These are phyloP conservation scores for Agonum fuliginosum DNA, from an alignment of 2,888 invertebrate genomes.

Conservation along the genomic window DNA sequence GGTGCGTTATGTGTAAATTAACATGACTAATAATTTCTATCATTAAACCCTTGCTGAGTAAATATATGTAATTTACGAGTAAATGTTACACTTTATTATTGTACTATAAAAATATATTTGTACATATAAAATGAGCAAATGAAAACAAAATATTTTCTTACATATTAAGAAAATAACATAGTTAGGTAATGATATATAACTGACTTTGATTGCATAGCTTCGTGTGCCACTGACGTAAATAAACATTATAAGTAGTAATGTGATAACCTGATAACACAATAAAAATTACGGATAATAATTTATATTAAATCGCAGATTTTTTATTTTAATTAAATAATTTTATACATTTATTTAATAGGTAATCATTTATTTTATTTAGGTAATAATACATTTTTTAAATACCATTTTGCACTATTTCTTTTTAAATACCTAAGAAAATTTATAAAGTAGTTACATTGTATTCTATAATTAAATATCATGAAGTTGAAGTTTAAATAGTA, in stretches of 20 bases:
- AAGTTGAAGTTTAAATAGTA: no score
- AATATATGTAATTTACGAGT: no score
- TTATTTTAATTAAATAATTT: not conserved
- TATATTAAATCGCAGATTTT: not conserved
- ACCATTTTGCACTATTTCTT: not conserved
- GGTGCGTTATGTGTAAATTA: no score
- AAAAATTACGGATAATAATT: constrained; percentile 3
- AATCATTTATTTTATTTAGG: no score
- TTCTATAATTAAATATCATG: constrained; percentile 10
- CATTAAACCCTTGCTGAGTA: no score
- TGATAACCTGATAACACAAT: no score
- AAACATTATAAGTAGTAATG: no score
- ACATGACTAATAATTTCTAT: no score
- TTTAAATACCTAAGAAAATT: no score
- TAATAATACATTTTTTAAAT: not conserved
- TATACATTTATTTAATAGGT: not conserved
- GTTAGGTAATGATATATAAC: not conserved
- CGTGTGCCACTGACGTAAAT: not conserved
- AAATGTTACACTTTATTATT: no score
- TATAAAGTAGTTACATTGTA: constrained; percentile 1
- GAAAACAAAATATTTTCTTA: not conserved
- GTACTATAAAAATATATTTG: no score
- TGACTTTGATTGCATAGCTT: not conserved
- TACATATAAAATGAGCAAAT: no score
- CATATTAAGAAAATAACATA: not conserved